These are phyloP conservation scores for Loris lydekkerianus DNA, from an alignment of 2,797 vertebrate species.

Conservation along the genomic window DNA sequence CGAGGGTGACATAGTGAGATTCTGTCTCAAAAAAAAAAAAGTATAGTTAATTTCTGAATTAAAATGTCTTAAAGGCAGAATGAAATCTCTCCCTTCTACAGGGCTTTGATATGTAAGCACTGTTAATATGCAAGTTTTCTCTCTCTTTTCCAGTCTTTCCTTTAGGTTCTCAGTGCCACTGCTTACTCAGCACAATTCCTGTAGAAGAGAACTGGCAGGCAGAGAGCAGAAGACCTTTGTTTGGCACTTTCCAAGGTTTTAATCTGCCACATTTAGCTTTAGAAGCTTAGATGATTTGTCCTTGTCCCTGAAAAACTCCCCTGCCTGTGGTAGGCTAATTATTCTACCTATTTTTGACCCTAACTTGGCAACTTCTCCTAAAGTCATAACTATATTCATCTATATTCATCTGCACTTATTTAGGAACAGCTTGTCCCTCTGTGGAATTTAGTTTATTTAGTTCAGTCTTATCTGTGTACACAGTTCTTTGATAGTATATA, in stretches of 20 bases:
- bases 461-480: not conserved
- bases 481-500: not conserved
- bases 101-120: not conserved
- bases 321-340: not conserved
- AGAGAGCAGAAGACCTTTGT: not conserved
- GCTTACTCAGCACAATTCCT: constrained; percentile 16
- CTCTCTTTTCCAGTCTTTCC: not conserved
- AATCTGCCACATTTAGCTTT: not conserved
- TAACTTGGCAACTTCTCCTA: not conserved
- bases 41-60: not conserved
- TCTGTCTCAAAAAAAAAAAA: too few species aligned
- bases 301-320: not conserved
- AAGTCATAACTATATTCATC: not conserved
- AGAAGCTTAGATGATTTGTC: not conserved
- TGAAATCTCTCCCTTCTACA: not conserved
- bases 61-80: not conserved
- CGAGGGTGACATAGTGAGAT: too few species aligned
- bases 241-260: not conserved
- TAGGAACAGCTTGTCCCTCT: not conserved
- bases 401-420: not conserved
- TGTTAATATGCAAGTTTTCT: not conserved
- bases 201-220: not conserved
- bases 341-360: not conserved
- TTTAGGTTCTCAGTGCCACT: not conserved
- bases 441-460: constrained; percentile 5